These are phyloP conservation scores for Copidosoma floridanum DNA, from an alignment of 1,140 invertebrate species.

Conservation along the genomic window DNA sequence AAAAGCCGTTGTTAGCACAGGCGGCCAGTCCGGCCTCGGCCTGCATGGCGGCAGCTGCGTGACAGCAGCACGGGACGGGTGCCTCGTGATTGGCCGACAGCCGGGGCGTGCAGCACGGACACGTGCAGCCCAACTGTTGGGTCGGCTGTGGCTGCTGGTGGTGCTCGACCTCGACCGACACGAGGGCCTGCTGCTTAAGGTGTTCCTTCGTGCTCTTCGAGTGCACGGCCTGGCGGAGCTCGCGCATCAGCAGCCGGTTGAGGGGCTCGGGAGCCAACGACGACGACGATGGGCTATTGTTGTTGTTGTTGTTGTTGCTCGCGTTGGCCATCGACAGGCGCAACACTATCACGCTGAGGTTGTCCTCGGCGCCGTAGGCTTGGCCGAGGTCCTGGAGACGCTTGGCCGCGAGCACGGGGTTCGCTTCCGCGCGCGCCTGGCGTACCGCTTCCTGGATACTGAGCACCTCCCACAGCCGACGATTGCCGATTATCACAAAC, in stretches of 20 bases:
- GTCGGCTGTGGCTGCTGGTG: constrained; percentile 53
- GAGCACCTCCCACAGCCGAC: constrained; percentile 75
- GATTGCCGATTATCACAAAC: constrained; percentile 77
- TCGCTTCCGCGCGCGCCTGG: constrained; percentile 72
- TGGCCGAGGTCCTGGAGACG: constrained; percentile 78
- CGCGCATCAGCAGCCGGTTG: constrained; percentile 63
- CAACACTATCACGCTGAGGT: constrained; percentile 75
- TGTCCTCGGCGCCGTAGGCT: constrained; percentile 77
- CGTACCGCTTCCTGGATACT: constrained; percentile 71
- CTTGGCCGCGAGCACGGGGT: constrained; percentile 76
- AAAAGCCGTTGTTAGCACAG: constrained; percentile 31
- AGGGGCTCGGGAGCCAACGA: constrained; percentile 48
- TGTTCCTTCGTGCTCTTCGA: too few species aligned
- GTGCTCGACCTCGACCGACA: constrained; percentile 38
- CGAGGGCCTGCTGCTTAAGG: too few species aligned
- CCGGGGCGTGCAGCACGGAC: constrained; percentile 48
- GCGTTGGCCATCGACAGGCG: constrained; percentile 52
- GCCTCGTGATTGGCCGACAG: constrained; percentile 39
- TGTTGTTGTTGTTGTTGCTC: too few species aligned
- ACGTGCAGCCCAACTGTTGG: constrained; percentile 51
- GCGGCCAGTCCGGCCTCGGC: not conserved
- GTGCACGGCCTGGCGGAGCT: constrained; percentile 68
- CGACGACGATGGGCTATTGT: constrained; percentile 39
- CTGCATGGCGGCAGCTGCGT: constrained; percentile 28
- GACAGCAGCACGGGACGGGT: constrained; percentile 47